These are phyloP conservation scores for Drosophila affinis DNA, from an alignment of 2,888 invertebrate genomes.

Conservation along the genomic window DNA sequence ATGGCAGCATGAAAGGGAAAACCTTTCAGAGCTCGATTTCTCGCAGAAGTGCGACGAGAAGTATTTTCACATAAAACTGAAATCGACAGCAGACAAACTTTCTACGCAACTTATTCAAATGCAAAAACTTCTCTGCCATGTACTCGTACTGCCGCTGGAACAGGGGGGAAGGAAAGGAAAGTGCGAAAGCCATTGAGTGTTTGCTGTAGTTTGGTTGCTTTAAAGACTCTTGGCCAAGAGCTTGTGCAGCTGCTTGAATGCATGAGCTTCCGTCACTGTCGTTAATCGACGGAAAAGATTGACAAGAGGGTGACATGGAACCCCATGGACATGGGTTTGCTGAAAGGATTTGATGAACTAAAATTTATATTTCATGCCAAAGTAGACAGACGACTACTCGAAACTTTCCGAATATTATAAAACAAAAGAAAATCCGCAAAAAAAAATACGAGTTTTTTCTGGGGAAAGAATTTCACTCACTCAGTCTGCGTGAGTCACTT, in stretches of 20 bases:
- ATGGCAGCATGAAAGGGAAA: slow-evolving; percentile 18
- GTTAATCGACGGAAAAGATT: slow-evolving; percentile 39
- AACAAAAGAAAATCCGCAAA: no score
- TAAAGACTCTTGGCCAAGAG: slow-evolving; percentile 8
- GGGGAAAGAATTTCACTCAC: neutral
- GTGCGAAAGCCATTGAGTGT: neutral
- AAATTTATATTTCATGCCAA: neutral
- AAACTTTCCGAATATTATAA: neutral
- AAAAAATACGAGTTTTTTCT: neutral
- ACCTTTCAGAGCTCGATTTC: slow-evolving; percentile 22
- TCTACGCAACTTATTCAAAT: slow-evolving; percentile 64
- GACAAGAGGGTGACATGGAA: slow-evolving; percentile 16
- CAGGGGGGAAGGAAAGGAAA: neutral
- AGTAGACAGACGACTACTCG: neutral
- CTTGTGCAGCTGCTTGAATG: slow-evolving; percentile 24
- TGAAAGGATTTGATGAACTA: neutral
- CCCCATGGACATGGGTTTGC: neutral
- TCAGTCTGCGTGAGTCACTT: slow-evolving; percentile 16
- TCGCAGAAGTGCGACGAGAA: slow-evolving; percentile 7
- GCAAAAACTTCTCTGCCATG: slow-evolving; percentile 45
- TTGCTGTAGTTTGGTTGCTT: slow-evolving; percentile 17
- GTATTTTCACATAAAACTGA: slow-evolving; percentile 18
- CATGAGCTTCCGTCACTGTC: slow-evolving; percentile 11
- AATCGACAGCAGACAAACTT: slow-evolving; percentile 61
- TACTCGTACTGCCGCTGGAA: slow-evolving; percentile 11